phyloP scores from a whole-genome alignment of 2,888 invertebrate species.

The Oscheius sp. region DNA sequence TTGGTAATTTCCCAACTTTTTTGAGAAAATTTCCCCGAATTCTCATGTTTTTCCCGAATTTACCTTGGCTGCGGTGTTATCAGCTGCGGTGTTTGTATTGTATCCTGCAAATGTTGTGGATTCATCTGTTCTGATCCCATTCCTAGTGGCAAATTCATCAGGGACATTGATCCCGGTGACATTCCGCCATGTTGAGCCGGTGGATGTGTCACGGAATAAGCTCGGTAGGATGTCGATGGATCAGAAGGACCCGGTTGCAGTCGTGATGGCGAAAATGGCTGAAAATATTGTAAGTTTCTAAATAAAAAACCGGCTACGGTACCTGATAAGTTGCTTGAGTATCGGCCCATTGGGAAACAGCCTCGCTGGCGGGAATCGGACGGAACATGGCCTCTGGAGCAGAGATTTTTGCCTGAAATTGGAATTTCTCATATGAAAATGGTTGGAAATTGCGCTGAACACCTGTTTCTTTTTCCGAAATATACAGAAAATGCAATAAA shows the following conservation, averaged over 20 bases:
- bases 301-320: neutral
- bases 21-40: neutral
- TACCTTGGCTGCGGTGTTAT: conserved; percentile 32
- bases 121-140: neutral
- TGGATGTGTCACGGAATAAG: conserved; percentile 48
- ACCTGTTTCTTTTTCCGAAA: neutral
- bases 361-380: conserved; percentile 46
- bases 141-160: conserved; percentile 55
- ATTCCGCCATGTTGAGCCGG: conserved; percentile 32
- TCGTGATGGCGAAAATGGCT: conserved; percentile 4
- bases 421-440: neutral
- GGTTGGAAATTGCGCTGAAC: too few species aligned
- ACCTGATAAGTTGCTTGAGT: conserved; percentile 31
- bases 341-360: conserved; percentile 47
- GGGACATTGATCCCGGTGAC: conserved; percentile 58
- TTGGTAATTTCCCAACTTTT: too few species aligned
- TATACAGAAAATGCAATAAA: conserved; percentile 27
- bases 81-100: conserved; percentile 22
- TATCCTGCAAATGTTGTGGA: neutral
- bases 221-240: conserved; percentile 36
- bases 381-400: conserved; percentile 48
- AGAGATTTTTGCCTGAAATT: conserved; percentile 35
- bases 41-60: neutral
- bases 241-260: conserved; percentile 22
- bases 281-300: neutral